Conservation (phyloP, 2,797 vertebrate genomes). For the Tarsius wallacei region DNA sequence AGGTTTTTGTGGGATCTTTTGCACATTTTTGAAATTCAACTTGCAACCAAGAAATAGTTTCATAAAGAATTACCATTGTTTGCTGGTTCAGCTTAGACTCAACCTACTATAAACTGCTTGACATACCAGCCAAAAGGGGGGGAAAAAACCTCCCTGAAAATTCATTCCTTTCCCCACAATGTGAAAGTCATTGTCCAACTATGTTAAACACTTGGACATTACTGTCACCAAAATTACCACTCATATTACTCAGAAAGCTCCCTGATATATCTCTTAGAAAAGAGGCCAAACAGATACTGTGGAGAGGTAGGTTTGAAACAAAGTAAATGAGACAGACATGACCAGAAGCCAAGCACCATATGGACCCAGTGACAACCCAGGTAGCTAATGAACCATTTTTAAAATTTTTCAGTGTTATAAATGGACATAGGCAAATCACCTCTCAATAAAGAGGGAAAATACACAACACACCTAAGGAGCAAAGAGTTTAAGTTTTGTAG, state of each 20-base stretch:
- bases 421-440: neutral
- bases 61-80: slow-evolving; percentile 76
- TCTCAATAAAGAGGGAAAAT: neutral
- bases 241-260: slow-evolving; percentile 34
- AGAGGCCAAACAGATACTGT: neutral
- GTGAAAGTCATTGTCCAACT: slow-evolving; percentile 71
- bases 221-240: neutral
- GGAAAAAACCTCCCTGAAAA: slow-evolving; percentile 65
- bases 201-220: slow-evolving; percentile 50
- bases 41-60: slow-evolving; percentile 70
- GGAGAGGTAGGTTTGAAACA: rapidly evolving
- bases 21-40: slow-evolving; percentile 84
- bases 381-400: neutral
- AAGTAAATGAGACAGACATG: neutral
- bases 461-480: neutral
- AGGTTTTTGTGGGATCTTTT: slow-evolving; percentile 64
- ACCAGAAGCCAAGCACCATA: neutral
- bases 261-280: slow-evolving; percentile 58
- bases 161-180: slow-evolving; percentile 65
- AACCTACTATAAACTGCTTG: slow-evolving; percentile 74
- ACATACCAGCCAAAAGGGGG: neutral
- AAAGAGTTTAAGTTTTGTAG: neutral
- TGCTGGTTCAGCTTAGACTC: slow-evolving; percentile 45
- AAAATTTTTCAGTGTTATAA: neutral
- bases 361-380: neutral